Evolutionary conservation across 2,888 invertebrate genomes (phyloP).

Genomic region (Arrhopalites spinosus): DNA sequence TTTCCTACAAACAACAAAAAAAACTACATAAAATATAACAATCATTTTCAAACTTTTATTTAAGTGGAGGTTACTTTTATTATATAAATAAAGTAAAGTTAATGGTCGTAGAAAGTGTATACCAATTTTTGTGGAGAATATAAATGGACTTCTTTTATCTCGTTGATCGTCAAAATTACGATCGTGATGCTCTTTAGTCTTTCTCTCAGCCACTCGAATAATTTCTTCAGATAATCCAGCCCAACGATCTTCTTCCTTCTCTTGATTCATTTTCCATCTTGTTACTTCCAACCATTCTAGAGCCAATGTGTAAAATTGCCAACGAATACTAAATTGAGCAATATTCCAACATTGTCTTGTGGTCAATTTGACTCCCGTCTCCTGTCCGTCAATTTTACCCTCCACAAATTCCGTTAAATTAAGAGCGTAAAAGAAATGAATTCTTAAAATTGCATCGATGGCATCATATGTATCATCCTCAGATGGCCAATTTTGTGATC

Average conservation of each 20-base stretch:
- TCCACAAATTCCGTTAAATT: constrained; percentile 47
- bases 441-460: constrained; percentile 53
- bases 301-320: constrained; percentile 53
- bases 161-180: constrained; percentile 44
- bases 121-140: constrained; percentile 22
- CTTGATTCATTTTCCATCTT: constrained; percentile 45
- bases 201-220: constrained; percentile 27
- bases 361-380: constrained; percentile 50
- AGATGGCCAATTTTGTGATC: constrained; percentile 50
- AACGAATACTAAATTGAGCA: constrained; percentile 51
- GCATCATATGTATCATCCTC: constrained; percentile 52
- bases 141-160: constrained; percentile 36
- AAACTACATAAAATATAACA: too few species aligned
- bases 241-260: constrained; percentile 34
- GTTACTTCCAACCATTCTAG: constrained; percentile 54
- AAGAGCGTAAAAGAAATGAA: constrained; percentile 54
- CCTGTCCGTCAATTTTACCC: constrained; percentile 48
- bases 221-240: constrained; percentile 29
- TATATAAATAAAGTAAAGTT: too few species aligned
- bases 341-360: constrained; percentile 51
- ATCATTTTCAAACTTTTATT: too few species aligned
- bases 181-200: constrained; percentile 47
- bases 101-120: too few species aligned
- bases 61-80: too few species aligned
- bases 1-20: neutral